These are phyloP conservation scores for Acronicta leporina DNA, from an alignment of 2,888 invertebrate species.

Conservation along the genomic window DNA sequence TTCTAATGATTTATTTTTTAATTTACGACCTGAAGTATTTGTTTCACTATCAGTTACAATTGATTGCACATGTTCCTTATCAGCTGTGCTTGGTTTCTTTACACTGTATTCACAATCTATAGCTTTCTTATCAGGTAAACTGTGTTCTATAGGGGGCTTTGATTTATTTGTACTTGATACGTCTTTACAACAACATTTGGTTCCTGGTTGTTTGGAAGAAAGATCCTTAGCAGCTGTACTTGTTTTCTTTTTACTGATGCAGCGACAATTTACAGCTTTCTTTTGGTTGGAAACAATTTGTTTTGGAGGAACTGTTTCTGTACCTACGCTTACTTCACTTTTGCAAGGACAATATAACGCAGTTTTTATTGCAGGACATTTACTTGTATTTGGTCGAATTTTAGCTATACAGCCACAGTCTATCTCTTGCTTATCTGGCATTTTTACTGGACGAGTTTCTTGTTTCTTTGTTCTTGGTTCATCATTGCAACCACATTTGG, in stretches of 20 bases:
- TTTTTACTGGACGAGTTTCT: too few relatives aligned
- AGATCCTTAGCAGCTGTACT: background rate
- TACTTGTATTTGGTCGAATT: background rate
- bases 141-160: too few relatives aligned
- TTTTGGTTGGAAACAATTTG: too few relatives aligned
- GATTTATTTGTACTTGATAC: background rate
- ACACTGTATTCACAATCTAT: slow-evolving; percentile 1
- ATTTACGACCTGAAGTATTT: background rate
- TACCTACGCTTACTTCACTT: background rate
- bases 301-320: too few relatives aligned
- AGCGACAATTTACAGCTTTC: background rate
- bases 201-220: background rate
- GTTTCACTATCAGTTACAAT: background rate
- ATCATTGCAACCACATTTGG: background rate
- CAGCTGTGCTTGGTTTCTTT: background rate
- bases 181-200: background rate
- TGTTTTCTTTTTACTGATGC: background rate
- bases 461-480: background rate
- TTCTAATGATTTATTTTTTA: background rate
- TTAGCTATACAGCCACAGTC: background rate
- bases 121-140: background rate
- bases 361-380: background rate
- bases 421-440: too few relatives aligned
- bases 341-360: background rate
- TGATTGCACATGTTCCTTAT: slow-evolving; percentile 1